Conservation (phyloP, 2,797 vertebrate genomes). For the Gymnothorax javanicus region DNA sequence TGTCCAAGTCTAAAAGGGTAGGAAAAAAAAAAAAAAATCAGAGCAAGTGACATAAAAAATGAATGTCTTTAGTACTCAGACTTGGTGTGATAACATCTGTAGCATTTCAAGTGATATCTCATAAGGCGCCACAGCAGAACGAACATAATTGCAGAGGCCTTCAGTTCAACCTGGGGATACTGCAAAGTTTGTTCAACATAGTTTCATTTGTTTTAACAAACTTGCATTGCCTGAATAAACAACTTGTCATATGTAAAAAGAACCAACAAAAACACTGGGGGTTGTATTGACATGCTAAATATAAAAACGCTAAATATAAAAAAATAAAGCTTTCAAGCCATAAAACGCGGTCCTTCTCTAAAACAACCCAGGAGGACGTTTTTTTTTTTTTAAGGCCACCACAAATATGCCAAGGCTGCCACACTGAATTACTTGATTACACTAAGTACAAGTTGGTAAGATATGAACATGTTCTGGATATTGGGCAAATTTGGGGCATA, state of each 20-base stretch:
- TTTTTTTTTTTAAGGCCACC: no score
- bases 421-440: background rate
- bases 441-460: background rate
- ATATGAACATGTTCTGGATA: background rate
- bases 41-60: background rate
- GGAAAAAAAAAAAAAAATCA: background rate
- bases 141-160: background rate
- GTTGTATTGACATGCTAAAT: background rate
- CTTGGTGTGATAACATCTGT: background rate
- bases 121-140: background rate
- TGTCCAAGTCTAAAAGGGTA: constrained; percentile 69
- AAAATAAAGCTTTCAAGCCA: background rate
- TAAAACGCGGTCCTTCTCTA: background rate
- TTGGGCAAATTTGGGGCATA: background rate
- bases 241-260: background rate
- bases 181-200: background rate
- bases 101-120: background rate
- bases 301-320: no score
- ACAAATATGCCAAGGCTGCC: background rate
- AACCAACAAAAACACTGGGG: background rate
- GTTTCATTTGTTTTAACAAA: background rate
- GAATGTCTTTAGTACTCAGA: background rate
- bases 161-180: background rate
- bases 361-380: no score
- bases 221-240: background rate